Percentiles rank a stretch among this genome's conserved stretches.
Evolutionary conservation across 2,888 invertebrate species (phyloP).

Genomic region (Pandemis heparana): DNA sequence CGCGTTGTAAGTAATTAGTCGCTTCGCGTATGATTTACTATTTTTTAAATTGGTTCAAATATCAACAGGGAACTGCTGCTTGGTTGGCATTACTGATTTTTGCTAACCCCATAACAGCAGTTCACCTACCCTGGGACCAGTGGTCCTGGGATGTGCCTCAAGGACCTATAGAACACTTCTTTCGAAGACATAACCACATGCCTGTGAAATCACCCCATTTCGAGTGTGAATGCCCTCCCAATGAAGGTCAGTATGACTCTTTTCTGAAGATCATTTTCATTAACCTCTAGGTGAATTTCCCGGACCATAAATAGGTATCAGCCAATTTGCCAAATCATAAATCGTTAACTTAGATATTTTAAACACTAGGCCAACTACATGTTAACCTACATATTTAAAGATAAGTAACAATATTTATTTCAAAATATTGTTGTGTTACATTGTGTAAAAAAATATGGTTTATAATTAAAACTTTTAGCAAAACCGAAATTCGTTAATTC

Average conservation of each 20-base stretch:
- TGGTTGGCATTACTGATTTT: constrained; percentile 32
- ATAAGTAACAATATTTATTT: no score
- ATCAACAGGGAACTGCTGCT: constrained; percentile 1
- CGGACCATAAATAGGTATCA: no score
- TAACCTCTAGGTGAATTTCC: not conserved
- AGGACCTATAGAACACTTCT: constrained; percentile 48
- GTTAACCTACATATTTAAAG: no score
- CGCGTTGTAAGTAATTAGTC: no score
- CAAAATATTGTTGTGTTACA: no score
- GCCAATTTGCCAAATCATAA: no score
- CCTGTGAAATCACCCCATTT: constrained; percentile 49
- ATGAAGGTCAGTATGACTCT: constrained; percentile 54
- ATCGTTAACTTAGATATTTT: no score
- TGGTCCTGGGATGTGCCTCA: constrained; percentile 54
- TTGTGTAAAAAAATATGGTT: no score
- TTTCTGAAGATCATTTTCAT: not conserved
- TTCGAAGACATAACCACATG: constrained; percentile 50
- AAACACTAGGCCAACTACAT: no score
- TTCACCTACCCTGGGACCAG: constrained; percentile 51
- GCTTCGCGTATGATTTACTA: no score
- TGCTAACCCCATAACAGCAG: constrained; percentile 1
- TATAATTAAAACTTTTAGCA: no score
- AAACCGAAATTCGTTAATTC: no score
- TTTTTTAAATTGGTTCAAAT: not conserved
- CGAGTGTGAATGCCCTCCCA: constrained; percentile 65